These are phyloP conservation scores for Gisinianus flammeolus DNA, from an alignment of 2,888 invertebrate species.

Conservation along the genomic window DNA sequence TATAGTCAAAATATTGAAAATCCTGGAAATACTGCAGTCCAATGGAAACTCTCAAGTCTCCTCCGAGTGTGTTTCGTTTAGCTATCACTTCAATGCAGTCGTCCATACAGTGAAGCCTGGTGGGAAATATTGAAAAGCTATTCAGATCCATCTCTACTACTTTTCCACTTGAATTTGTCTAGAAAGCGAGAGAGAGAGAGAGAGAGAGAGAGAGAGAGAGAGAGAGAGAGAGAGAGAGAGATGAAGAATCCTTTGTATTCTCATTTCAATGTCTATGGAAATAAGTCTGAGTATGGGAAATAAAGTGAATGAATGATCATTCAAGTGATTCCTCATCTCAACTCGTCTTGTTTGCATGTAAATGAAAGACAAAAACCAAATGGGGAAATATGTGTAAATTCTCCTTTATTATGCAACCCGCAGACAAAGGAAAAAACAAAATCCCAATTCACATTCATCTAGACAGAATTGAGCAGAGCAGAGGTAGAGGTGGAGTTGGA, in stretches of 20 bases:
- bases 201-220: conserved; percentile 16
- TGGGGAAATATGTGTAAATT: too few relatives aligned
- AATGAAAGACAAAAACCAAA: too few relatives aligned
- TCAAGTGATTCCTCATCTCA: too few relatives aligned
- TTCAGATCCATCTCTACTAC: not conserved
- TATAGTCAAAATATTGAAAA: not conserved
- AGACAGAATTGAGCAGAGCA: too few relatives aligned
- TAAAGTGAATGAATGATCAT: conserved; percentile 2
- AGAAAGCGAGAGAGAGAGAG: too few relatives aligned
- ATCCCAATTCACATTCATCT: too few relatives aligned
- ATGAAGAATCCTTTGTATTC: not conserved
- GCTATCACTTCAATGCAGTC: not conserved
- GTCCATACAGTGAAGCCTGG: not conserved
- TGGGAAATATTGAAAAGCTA: not conserved
- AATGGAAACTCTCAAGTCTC: not conserved
- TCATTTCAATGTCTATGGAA: not conserved
- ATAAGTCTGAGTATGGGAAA: not conserved
- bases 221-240: conserved; percentile 16
- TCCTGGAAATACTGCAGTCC: not conserved
- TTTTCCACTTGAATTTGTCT: too few relatives aligned
- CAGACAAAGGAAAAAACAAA: too few relatives aligned
- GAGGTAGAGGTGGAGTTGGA: too few relatives aligned
- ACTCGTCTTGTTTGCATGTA: too few relatives aligned
- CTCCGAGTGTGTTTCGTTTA: not conserved
- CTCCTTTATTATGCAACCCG: too few relatives aligned